phyloP scores from a whole-genome alignment of 2,888 invertebrate species.

The Leucoptera coffeella region DNA sequence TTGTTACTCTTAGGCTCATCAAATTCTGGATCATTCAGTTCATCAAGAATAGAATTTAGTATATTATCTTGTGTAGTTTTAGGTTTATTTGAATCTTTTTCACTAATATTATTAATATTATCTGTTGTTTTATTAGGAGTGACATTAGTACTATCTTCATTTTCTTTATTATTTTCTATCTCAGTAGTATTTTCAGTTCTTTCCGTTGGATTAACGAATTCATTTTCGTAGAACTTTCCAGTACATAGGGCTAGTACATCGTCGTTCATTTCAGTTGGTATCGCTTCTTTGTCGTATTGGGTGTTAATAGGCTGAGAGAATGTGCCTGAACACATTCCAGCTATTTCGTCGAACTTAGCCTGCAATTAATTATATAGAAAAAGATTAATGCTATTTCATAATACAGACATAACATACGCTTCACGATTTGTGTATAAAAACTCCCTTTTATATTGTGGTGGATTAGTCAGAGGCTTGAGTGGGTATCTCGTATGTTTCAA shows the following conservation, averaged over 20 bases:
- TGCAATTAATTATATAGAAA: no score
- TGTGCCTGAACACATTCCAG: constrained; percentile 54
- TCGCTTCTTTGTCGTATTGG: constrained; percentile 16
- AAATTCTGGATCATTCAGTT: constrained; percentile 24
- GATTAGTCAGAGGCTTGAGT: no score
- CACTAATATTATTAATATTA: constrained; percentile 7
- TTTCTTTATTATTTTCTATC: constrained; percentile 11
- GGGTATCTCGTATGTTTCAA: no score
- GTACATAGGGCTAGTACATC: constrained; percentile 50
- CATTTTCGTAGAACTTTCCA: constrained; percentile 47
- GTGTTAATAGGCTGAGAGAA: constrained; percentile 32
- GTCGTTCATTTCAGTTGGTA: constrained; percentile 31
- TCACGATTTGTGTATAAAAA: no score
- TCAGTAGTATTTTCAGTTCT: constrained; percentile 9
- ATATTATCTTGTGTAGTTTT: constrained; percentile 10
- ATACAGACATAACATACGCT: no score
- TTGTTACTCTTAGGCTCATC: constrained; percentile 20
- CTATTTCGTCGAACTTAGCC: constrained; percentile 42
- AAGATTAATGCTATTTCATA: no score
- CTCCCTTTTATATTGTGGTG: no score
- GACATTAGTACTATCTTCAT: constrained; percentile 8
- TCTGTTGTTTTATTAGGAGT: constrained; percentile 3
- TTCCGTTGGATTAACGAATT: constrained; percentile 18
- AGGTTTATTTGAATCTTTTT: constrained; percentile 2
- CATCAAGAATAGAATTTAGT: constrained; percentile 28